phyloP scores from a whole-genome alignment of 2,797 vertebrate genomes.

The Aulostomus chinensis region DNA sequence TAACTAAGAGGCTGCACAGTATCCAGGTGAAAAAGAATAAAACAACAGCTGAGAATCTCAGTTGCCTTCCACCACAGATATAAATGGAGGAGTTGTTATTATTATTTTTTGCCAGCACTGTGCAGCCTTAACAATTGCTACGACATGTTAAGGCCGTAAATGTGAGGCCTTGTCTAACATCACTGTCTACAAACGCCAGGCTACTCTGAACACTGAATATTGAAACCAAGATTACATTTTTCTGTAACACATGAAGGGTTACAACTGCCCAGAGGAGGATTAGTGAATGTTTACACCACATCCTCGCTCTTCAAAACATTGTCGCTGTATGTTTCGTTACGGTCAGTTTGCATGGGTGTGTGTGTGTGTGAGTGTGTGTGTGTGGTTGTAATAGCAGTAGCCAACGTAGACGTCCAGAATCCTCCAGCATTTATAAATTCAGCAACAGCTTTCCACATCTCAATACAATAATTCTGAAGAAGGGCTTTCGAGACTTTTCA shows the following conservation, averaged over 20 bases:
- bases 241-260: conserved; percentile 51
- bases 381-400: conserved; percentile 21
- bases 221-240: conserved; percentile 68
- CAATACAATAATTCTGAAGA: too few species aligned
- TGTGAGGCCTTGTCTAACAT: conserved; percentile 69
- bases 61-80: too few species aligned
- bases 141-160: conserved; percentile 68
- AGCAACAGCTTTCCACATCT: too few species aligned
- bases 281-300: conserved; percentile 9
- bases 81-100: too few species aligned
- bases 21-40: conserved; percentile 8
- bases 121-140: conserved; percentile 67
- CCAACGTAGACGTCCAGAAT: conserved; percentile 40
- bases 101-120: conserved; percentile 9
- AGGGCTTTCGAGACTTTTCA: too few species aligned
- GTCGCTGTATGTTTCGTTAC: conserved; percentile 34
- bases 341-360: conserved; percentile 24
- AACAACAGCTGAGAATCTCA: not conserved
- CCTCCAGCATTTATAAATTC: conserved; percentile 1
- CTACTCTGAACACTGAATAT: conserved; percentile 71
- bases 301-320: conserved; percentile 36
- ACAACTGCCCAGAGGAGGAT: conserved; percentile 36
- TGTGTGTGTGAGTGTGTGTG: too few species aligned
- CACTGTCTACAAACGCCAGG: conserved; percentile 72
- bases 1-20: conserved; percentile 64